Evolutionary conservation across 1,140 invertebrate genomes (phyloP), one percentile per base, ranked within the genome.

Genomic region (Probaryconus sp.): DNA sequence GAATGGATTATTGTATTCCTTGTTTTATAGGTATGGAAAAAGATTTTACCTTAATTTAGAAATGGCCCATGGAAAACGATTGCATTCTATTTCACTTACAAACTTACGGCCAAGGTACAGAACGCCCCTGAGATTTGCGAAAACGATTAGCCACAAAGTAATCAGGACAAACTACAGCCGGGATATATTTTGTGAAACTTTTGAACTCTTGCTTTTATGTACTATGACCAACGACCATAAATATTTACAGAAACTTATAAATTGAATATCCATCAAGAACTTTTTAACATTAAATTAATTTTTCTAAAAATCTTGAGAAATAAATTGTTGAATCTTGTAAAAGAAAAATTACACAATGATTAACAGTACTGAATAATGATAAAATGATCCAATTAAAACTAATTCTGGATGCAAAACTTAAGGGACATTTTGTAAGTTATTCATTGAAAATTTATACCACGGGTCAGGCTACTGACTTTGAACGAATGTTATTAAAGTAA

Each of bases 401-500:
- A 45, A 31, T 37, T 18, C 14, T 28, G 11, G 30, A 64, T 53
- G 17, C 9, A 5, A 37, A 38, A 56, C 63, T 45, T 48, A 51
- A 67, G n/a, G 40, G 51, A 65, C 50, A 67, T 21, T 40, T 67
- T 42, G 17, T 55, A 40, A 67, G 42, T 56, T 48, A 67, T 56
- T 56, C 63, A 55, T 56, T 67, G 31, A n/a, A n/a, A 24, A 38
- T 31, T 45, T 30, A 5, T 6, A n/a, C n/a, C n/a, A n/a, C n/a
- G n/a, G n/a, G n/a, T 13, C 21, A 24, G 48, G 20, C 48, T 21
- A 24, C 51, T 56, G 63, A 45, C n/a, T 38, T 55, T 5, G 18
- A 24, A 18, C 9, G 31, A 64, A 53, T 31, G 63, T 67, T 67
- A 67, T 67, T 67, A 67, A 67, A 56, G 35, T 33, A 56, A 67